These are phyloP conservation scores for Cyanoramphus novaezelandiae DNA, from an alignment of 2,113 vertebrate species.

Conservation along the genomic window DNA sequence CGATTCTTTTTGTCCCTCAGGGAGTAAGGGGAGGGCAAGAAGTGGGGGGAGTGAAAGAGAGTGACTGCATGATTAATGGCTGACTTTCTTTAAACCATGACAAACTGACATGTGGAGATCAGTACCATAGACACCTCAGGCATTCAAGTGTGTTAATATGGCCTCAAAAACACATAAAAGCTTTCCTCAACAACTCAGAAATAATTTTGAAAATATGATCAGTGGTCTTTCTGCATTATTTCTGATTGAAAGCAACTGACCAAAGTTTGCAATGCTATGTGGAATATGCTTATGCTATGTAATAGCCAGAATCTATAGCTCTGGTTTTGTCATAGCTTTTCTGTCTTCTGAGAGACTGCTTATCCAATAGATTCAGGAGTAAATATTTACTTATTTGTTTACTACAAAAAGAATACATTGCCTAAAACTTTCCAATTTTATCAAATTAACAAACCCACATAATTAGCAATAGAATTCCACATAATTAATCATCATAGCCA, in stretches of 20 bases:
- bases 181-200: background rate
- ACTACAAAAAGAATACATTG: background rate
- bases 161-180: background rate
- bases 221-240: background rate
- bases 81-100: no score
- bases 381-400: background rate
- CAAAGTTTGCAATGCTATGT: background rate
- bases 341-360: background rate
- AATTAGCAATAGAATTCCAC: background rate
- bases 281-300: background rate
- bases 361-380: background rate
- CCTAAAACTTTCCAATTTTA: background rate
- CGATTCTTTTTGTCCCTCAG: no score
- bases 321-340: background rate
- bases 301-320: background rate
- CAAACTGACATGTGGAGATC: background rate
- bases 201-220: background rate
- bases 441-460: background rate
- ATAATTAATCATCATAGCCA: constrained; percentile 15
- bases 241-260: background rate
- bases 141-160: background rate
- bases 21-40: no score
- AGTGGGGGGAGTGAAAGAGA: no score
- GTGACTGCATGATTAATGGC: no score
- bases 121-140: background rate